A percentile compares a stretch with the other conserved stretches of the same genome.
Evolutionary conservation across 2,797 vertebrate genomes (phyloP).

Genomic region (Carduelis carduelis): DNA sequence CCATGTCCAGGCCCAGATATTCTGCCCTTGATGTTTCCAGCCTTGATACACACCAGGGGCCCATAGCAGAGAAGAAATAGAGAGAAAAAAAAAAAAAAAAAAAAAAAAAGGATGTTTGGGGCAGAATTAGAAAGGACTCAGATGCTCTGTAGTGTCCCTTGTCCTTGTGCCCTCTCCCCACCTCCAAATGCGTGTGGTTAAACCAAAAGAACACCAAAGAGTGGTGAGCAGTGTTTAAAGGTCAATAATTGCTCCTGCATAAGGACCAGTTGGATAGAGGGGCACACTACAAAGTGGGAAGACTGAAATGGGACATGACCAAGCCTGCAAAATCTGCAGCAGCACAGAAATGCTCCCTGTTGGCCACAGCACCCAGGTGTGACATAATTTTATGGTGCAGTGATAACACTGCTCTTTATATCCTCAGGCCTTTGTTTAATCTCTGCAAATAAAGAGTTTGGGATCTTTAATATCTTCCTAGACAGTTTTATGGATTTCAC

Average conservation of each 20-base stretch:
- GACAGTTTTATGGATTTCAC: not conserved
- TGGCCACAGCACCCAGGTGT: not conserved
- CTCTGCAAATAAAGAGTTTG: not conserved
- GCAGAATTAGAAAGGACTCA: not conserved
- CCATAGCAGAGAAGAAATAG: not conserved
- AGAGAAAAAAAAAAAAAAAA: fast-evolving
- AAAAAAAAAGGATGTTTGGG: not conserved
- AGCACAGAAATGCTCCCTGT: not conserved
- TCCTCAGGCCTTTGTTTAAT: not conserved
- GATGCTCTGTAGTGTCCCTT: fast-evolving
- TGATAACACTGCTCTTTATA: not conserved
- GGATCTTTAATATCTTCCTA: not conserved
- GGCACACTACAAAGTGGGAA: not conserved
- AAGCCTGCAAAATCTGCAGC: not conserved
- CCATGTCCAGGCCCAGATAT: not conserved
- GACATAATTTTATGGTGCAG: not conserved
- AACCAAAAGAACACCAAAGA: not conserved
- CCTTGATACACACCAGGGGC: not conserved
- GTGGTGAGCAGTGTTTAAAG: not conserved
- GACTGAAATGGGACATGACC: not conserved
- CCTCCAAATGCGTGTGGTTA: not conserved
- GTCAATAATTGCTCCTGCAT: not conserved
- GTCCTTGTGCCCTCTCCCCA: not conserved
- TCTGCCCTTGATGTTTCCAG: not conserved
- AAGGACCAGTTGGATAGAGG: not conserved